phyloP scores from a whole-genome alignment of 2,113 vertebrate genomes.

The Dipodomys ordii region DNA sequence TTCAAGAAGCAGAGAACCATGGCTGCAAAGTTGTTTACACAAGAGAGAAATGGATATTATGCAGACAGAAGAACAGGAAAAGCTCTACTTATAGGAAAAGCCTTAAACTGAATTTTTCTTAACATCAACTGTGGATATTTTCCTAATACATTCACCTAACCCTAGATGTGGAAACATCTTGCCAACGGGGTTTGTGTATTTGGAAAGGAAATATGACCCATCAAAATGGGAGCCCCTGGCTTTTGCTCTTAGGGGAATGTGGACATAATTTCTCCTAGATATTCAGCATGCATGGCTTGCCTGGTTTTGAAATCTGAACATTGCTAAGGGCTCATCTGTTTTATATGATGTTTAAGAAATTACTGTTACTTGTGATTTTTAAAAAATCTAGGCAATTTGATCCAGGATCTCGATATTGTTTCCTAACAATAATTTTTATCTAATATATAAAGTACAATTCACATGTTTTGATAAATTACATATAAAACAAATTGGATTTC shows the following conservation, averaged over 20 bases:
- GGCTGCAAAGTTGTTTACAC: background rate
- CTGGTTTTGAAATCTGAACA: slow-evolving; percentile 71
- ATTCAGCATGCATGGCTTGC: slow-evolving; percentile 33
- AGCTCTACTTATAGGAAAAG: background rate
- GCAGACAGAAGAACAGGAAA: background rate
- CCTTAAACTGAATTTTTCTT: background rate
- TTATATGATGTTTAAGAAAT: slow-evolving; percentile 70
- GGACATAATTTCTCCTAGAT: slow-evolving; percentile 57
- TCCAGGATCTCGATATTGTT: slow-evolving; percentile 58
- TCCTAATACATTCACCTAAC: background rate
- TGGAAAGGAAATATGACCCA: background rate
- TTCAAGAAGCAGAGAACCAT: background rate
- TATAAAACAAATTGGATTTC: slow-evolving; percentile 67
- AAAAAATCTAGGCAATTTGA: slow-evolving; percentile 60
- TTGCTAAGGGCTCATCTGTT: slow-evolving; percentile 71
- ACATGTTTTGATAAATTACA: slow-evolving; percentile 65
- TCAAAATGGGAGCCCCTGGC: background rate
- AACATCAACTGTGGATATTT: background rate
- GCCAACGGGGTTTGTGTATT: background rate
- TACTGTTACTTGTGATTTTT: slow-evolving; percentile 72
- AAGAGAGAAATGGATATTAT: background rate
- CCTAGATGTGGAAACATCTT: background rate
- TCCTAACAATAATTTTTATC: slow-evolving; percentile 72
- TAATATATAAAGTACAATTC: slow-evolving; percentile 45
- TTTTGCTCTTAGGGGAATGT: slow-evolving; percentile 8